Base-by-base conservation (phyloP, 2,113 vertebrate genomes). In the Puma concolor region DNA sequence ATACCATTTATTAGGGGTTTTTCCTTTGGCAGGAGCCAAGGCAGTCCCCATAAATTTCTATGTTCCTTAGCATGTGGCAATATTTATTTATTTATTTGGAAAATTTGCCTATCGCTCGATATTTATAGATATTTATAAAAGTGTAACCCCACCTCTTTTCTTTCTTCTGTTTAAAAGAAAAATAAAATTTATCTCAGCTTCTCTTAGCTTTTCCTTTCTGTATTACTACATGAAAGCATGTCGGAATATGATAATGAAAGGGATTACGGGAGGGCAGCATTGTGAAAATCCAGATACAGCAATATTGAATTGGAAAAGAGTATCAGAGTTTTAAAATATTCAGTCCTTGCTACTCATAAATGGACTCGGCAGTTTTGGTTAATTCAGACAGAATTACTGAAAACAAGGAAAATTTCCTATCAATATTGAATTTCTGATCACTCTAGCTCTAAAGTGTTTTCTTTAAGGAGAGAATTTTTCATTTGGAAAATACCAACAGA, bases 1-100 rank as follows among this genome's bases (percentile, higher is more conserved):
- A 7, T 33, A 33, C 8, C 60, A 85, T n/a, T 33, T 21, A 12
- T 7, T 38, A 38, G 36, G 38, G 63, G 44, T 5, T 36, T 77
- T 72, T 57, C 86, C n/a, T 76, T 52, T 44, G 93, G 50, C 25
- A 57, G 71, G 71, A 94, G 81, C 76, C 25, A 7, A 88, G 67
- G 60, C 16, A 33, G 48, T 25, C 33, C 54, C 69, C 64, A 29
- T 25, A 10, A 81, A 74, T 91, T 64, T 82, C 63, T 82, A 52
- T 4, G 36, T 60, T 77, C 38, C 79, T 92, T 88, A 33, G 33
- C 64, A 81, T 33, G 98, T 97, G 71, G 98, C 95, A 74, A 83
- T 99, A 99, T 99, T 99, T 99, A 99, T 99, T 99, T 99, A 99
- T 99, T 99, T 99, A 99, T 99, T 99, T 98, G 98, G 93, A 99